These are phyloP conservation scores for Coecobrya sp. DNA, from an alignment of 2,888 invertebrate genomes.

Conservation along the genomic window DNA sequence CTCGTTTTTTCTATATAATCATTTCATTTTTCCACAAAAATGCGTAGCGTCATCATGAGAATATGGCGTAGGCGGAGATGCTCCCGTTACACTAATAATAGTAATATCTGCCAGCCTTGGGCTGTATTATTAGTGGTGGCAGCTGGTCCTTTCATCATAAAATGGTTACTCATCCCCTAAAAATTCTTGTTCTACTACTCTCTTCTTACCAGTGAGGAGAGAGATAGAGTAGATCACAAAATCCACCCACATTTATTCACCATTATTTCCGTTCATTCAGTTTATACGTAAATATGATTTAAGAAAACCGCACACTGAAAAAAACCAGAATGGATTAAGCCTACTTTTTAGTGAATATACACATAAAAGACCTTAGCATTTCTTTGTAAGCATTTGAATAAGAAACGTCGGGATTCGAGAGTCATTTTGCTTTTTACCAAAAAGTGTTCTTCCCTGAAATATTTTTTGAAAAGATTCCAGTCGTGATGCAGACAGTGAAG, in stretches of 20 bases:
- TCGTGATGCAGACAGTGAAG: neutral
- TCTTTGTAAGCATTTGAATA: neutral
- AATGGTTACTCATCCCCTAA: conserved; percentile 72
- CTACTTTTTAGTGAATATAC: neutral
- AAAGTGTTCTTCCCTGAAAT: neutral
- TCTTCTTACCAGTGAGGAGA: neutral
- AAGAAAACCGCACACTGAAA: neutral
- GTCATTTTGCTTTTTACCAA: conserved; percentile 18
- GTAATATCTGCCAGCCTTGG: neutral
- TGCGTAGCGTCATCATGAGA: neutral
- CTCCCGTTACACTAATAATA: neutral
- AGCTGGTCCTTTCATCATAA: conserved; percentile 86
- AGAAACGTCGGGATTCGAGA: neutral
- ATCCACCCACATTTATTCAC: conserved; percentile 38
- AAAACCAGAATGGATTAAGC: neutral
- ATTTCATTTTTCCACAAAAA: neutral
- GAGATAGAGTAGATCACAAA: too few relatives aligned
- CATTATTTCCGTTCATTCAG: conserved; percentile 28
- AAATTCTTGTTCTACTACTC: conserved; percentile 69
- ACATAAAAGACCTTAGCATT: neutral
- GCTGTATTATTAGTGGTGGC: conserved; percentile 68
- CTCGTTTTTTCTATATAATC: neutral
- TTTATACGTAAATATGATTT: neutral
- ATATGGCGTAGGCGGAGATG: conserved; percentile 33
- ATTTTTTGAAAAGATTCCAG: conserved; percentile 5